Evolutionary conservation across 2,113 vertebrate species (phyloP).

Genomic region (Eublepharis macularius): DNA sequence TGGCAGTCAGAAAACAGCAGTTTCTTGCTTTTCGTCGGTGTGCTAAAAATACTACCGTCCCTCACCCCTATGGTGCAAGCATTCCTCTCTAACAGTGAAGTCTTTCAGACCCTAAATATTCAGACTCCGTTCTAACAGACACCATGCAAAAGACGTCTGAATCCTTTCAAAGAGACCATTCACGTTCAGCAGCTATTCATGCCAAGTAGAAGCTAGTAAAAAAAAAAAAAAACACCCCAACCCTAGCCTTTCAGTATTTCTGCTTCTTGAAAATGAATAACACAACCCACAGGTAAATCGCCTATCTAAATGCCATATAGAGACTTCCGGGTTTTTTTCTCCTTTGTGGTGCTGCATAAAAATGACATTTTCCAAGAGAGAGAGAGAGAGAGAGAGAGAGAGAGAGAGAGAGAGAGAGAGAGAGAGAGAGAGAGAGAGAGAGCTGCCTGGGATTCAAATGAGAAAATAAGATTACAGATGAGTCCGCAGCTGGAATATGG

Average conservation of each 20-base stretch:
- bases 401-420: too few relatives aligned
- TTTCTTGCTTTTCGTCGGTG: neutral
- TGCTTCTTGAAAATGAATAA: neutral
- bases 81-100: conserved; percentile 81
- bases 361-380: conserved; percentile 5
- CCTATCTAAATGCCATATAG: neutral
- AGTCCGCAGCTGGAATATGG: conserved; percentile 32
- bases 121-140: conserved; percentile 63
- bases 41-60: conserved; percentile 38
- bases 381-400: too few relatives aligned
- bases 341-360: neutral
- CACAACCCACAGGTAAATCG: conserved; percentile 16
- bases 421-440: too few relatives aligned
- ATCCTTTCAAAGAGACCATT: conserved; percentile 72
- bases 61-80: conserved; percentile 53
- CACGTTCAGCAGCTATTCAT: conserved; percentile 46
- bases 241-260: conserved; percentile 28
- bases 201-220: conserved; percentile 36
- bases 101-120: conserved; percentile 79
- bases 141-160: conserved; percentile 80
- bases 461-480: conserved; percentile 43
- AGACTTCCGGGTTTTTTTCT: neutral
- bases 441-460: conserved; percentile 19
- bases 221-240: neutral
- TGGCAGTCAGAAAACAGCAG: conserved; percentile 1